A percentile compares a stretch with the other conserved stretches of the same genome.
Conservation (phyloP, 2,888 invertebrate genomes). For the Pilophorus perplexus region DNA sequence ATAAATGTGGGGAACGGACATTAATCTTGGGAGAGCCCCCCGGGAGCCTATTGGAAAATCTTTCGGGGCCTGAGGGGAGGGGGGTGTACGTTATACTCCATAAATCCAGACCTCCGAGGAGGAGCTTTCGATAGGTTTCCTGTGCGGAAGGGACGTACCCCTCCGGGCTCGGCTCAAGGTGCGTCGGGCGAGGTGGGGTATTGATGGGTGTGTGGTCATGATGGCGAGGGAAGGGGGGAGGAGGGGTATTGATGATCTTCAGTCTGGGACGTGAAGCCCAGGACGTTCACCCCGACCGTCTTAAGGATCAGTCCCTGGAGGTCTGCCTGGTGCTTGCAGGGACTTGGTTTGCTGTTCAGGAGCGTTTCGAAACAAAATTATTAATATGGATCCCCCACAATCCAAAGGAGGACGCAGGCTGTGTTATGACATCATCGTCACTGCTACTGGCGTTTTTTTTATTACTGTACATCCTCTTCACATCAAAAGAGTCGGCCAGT, state of each 20-base stretch:
- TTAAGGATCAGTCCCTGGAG: too few species aligned
- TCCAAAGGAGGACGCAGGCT: too few species aligned
- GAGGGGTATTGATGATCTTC: conserved; percentile 22
- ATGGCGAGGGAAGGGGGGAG: neutral
- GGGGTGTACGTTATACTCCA: conserved; percentile 15
- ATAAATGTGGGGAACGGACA: conserved; percentile 25
- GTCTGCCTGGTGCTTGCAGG: too few species aligned
- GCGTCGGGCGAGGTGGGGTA: neutral
- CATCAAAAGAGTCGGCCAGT: too few species aligned
- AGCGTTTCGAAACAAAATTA: too few species aligned
- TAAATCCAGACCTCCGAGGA: neutral
- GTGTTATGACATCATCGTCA: too few species aligned
- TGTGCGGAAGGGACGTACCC: neutral
- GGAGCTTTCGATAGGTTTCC: neutral
- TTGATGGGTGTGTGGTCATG: too few species aligned
- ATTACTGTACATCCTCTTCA: too few species aligned
- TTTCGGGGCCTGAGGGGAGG: neutral
- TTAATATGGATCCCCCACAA: too few species aligned
- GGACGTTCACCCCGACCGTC: conserved; percentile 16
- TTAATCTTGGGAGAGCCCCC: conserved; percentile 13
- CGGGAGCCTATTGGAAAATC: conserved; percentile 14
- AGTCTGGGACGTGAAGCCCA: conserved; percentile 18
- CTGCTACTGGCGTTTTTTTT: too few species aligned
- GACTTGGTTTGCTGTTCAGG: too few species aligned
- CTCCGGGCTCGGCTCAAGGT: neutral